Evolutionary conservation across 2,797 vertebrate species (phyloP).

Genomic region (Periophthalmus magnuspinnatus): DNA sequence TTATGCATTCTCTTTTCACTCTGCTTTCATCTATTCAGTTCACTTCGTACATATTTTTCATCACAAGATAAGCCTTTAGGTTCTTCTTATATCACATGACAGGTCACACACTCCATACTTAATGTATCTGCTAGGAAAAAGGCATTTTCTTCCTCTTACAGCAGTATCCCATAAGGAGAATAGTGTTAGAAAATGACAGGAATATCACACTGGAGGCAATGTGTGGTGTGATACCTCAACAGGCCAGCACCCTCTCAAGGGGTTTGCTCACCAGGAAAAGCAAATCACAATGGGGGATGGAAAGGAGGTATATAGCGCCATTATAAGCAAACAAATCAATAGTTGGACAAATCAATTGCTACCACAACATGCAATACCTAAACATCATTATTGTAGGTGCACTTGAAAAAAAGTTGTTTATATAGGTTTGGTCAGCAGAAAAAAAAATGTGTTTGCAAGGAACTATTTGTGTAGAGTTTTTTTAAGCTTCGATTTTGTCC

Average conservation of each 20-base stretch:
- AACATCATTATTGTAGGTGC: constrained; percentile 19
- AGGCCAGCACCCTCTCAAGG: constrained; percentile 28
- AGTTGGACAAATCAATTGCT: constrained; percentile 59
- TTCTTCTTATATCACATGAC: constrained; percentile 62
- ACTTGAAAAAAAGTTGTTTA: constrained; percentile 13
- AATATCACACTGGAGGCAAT: constrained; percentile 39
- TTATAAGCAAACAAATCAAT: constrained; percentile 68
- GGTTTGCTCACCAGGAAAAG: constrained; percentile 28
- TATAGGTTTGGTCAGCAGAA: constrained; percentile 53
- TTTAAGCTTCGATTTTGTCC: constrained; percentile 62
- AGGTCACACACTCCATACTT: constrained; percentile 40
- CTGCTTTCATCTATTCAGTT: constrained; percentile 31
- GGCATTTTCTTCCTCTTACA: constrained; percentile 34
- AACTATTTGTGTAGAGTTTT: constrained; percentile 28
- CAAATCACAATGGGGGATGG: constrained; percentile 22
- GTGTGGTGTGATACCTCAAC: constrained; percentile 25
- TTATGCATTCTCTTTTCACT: constrained; percentile 47
- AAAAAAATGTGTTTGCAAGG: constrained; percentile 55
- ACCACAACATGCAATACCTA: constrained; percentile 33
- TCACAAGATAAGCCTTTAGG: constrained; percentile 67
- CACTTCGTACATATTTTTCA: constrained; percentile 62
- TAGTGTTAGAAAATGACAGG: constrained; percentile 58
- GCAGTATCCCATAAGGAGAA: constrained; percentile 42
- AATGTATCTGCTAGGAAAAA: constrained; percentile 25
- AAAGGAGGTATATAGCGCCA: constrained; percentile 18